Percentiles rank a stretch among this genome's conserved stretches.
phyloP scores from a whole-genome alignment of 2,888 invertebrate species.

The Melanophora roralis region DNA sequence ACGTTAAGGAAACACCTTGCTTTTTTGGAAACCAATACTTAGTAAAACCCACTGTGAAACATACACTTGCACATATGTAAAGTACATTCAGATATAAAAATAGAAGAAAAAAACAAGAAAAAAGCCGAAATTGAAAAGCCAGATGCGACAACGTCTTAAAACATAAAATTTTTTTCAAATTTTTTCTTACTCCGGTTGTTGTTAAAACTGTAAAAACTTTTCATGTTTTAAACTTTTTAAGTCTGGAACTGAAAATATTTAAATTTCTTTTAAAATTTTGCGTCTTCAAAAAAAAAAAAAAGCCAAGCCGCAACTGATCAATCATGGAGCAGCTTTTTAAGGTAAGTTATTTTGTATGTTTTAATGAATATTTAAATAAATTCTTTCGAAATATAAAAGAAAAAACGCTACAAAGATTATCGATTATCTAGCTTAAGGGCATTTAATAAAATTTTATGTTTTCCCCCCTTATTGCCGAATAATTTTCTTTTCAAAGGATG shows the following conservation, averaged over 20 bases:
- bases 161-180: neutral
- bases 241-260: neutral
- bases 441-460: neutral
- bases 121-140: neutral
- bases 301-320: constrained; percentile 23
- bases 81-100: neutral
- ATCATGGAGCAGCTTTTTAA: constrained; percentile 42
- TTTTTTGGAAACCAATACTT: constrained; percentile 46
- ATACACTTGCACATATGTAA: neutral
- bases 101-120: neutral
- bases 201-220: neutral
- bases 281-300: neutral
- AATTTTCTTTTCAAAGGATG: neutral
- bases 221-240: constrained; percentile 8
- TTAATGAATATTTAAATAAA: neutral
- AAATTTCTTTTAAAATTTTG: constrained; percentile 5
- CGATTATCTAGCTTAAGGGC: constrained; percentile 7
- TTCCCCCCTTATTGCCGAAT: constrained; percentile 6
- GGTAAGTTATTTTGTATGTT: constrained; percentile 24
- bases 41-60: neutral
- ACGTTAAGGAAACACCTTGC: constrained; percentile 59
- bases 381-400: neutral
- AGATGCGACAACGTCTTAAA: neutral
- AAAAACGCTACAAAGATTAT: neutral
- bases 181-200: neutral